Evolutionary conservation across 2,113 vertebrate genomes (phyloP), one percentile per base, ranked within the genome.

Genomic region (Brevimyrus niger): DNA sequence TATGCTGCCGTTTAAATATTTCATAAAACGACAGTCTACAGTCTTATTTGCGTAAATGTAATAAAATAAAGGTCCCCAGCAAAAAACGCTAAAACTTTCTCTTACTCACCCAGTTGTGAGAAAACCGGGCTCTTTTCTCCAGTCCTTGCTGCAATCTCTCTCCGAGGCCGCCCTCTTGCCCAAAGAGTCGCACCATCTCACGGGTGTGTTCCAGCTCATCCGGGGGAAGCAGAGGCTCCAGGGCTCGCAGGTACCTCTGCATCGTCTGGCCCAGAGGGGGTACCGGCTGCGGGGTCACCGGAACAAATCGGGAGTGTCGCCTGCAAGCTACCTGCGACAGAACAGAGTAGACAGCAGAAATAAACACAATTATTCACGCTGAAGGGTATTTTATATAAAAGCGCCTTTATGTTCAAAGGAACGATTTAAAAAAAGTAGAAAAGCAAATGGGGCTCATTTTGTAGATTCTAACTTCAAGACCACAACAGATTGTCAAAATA

Each of bases 61-160:
- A 42, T 42, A 80, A 38, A 80, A 80, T 19, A 4, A 42, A 42
- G 15, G 73, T 80, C 15, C 31, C 15, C 35, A 42, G 15, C 31
- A 80, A 15, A 15, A 15, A 80, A 5, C 35, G 3, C 42, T 38
- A 23, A 21, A 47, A 23, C 35, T 44, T 87, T 17, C 50, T n/a
- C 51, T n/a, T 50, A 91, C 95, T 86, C 88, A 97, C 97, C 96
- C 97, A 97, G 93, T 96, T 97, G 87, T 95, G 95, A 9, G 92
- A 93, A 86, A 92, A 87, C 65, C 93, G 94, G 1, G 94, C 94
- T 89, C 96, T 93, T 35, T 76, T 95, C 90, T 96, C 93, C 92
- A 97, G 94, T 17, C 92, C 93, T 13, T 92, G 91, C 92, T 97
- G 95, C 51, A 97, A 95, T n/a, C 89, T 90, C 0, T 93, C 82